These are phyloP conservation scores for Glaucomys volans DNA, from an alignment of 2,113 vertebrate genomes.

Conservation along the genomic window DNA sequence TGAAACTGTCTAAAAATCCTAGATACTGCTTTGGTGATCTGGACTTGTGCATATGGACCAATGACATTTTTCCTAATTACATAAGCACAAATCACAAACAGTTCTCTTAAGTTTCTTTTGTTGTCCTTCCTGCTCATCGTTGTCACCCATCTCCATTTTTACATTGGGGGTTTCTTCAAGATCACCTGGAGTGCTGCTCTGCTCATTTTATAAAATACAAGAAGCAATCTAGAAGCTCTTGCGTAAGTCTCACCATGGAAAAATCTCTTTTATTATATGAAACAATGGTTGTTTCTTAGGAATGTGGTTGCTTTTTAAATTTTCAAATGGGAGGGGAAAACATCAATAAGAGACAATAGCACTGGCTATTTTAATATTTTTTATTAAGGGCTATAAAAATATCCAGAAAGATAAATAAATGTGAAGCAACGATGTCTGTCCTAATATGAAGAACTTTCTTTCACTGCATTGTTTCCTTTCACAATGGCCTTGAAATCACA, in stretches of 20 bases:
- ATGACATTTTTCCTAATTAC: not conserved
- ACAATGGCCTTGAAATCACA: conserved; percentile 87
- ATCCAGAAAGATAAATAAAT: conserved; percentile 88
- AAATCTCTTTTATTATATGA: conserved; percentile 81
- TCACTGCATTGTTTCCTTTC: conserved; percentile 86
- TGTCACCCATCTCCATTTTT: not conserved
- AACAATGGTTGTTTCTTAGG: conserved; percentile 85
- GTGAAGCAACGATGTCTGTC: conserved; percentile 84
- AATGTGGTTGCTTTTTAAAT: conserved; percentile 77
- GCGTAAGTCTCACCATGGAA: conserved; percentile 81
- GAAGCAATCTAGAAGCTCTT: conserved; percentile 69
- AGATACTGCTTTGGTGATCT: not conserved
- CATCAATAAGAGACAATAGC: conserved; percentile 85
- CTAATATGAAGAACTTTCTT: conserved; percentile 86
- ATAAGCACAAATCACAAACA: not conserved
- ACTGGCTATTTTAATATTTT: conserved; percentile 88
- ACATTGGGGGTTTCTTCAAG: not conserved
- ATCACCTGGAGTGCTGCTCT: conserved; percentile 39
- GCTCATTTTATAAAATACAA: conserved; percentile 46
- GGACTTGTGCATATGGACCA: not conserved
- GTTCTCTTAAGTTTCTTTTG: not conserved
- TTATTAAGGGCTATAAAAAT: conserved; percentile 88
- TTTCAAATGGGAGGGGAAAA: conserved; percentile 72
- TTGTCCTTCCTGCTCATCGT: not conserved
- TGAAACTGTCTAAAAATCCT: not conserved